Evolutionary conservation across 2,888 invertebrate species (phyloP).

Genomic region (Agonopterix arenella): DNA sequence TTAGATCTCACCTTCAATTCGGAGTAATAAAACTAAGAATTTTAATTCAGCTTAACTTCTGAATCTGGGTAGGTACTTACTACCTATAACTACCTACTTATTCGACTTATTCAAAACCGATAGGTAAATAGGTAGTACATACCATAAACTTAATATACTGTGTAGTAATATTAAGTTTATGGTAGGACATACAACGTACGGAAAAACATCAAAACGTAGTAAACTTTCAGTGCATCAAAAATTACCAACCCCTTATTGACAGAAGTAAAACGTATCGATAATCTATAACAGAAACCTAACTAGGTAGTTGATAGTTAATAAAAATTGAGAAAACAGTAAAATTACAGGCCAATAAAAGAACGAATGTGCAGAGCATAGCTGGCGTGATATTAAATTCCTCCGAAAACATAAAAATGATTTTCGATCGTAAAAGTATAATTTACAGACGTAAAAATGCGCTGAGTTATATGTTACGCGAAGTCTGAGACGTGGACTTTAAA

Average conservation of each 20-base stretch:
- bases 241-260: constrained; percentile 9
- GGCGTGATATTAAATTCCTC: constrained; percentile 75
- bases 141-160: too few relatives aligned
- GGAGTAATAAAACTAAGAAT: too few relatives aligned
- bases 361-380: constrained; percentile 71
- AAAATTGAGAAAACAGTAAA: constrained; percentile 77
- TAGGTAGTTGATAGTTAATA: constrained; percentile 74
- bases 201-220: neutral
- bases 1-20: too few relatives aligned
- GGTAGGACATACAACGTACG: neutral
- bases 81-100: neutral
- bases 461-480: constrained; percentile 60
- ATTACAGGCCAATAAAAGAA: constrained; percentile 74
- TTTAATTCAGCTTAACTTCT: too few relatives aligned
- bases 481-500: constrained; percentile 30
- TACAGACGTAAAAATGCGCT: constrained; percentile 76
- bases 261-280: constrained; percentile 46
- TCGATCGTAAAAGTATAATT: constrained; percentile 77
- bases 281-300: constrained; percentile 46
- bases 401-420: constrained; percentile 77
- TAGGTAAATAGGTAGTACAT: too few relatives aligned
- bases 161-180: too few relatives aligned
- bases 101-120: neutral
- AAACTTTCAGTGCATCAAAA: neutral
- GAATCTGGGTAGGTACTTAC: neutral